Conservation (phyloP, 1,140 invertebrate genomes). For the Scylla paramamosain region DNA sequence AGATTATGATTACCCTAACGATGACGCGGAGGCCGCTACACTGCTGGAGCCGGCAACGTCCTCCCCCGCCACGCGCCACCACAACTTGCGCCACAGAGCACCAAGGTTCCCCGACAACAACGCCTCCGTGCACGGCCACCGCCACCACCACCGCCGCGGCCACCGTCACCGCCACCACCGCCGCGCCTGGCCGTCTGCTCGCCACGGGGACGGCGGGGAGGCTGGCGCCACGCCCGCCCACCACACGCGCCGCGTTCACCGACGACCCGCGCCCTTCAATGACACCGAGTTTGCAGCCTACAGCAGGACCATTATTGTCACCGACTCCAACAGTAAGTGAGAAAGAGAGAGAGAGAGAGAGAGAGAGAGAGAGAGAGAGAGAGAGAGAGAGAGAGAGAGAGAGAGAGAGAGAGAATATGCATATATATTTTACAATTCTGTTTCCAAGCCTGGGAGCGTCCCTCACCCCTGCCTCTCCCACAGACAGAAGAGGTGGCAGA, state of each 20-base stretch:
- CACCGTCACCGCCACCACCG: not conserved
- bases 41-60: not conserved
- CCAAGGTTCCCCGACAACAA: not conserved
- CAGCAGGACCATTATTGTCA: not conserved
- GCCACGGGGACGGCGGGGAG: not conserved
- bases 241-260: not conserved
- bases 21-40: not conserved
- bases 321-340: not conserved
- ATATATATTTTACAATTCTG: not conserved
- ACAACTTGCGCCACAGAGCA: not conserved
- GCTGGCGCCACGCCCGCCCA: not conserved
- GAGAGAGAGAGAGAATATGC: conserved; percentile 7
- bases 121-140: not conserved
- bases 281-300: not conserved
- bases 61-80: not conserved
- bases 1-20: not conserved
- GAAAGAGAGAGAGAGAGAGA: conserved; percentile 1
- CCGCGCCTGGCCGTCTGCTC: not conserved
- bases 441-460: not conserved
- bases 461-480: not conserved
- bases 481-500: not conserved
- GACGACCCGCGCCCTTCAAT: not conserved
- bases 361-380: conserved; percentile 9
- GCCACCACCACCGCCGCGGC: not conserved
- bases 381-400: conserved; percentile 8